Evolutionary conservation across 1,140 invertebrate species (phyloP), one percentile per base, ranked within the genome.

Genomic region (Melitaea cinxia): DNA sequence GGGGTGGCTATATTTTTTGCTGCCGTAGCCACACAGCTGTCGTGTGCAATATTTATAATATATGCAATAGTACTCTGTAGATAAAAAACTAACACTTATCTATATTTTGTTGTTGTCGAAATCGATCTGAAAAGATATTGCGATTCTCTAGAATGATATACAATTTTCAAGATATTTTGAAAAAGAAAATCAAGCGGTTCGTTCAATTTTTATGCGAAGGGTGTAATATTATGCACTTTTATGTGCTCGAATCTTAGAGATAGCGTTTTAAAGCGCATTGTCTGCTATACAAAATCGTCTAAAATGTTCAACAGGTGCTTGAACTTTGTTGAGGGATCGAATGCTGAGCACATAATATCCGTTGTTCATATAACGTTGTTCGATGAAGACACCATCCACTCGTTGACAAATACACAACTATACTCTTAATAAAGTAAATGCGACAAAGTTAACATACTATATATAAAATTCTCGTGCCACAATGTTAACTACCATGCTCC

Each of bases 221-320:
- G 23, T 21, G 7, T 7, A 23, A 3, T 21, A 23, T 42, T 21
- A 23, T 42, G 2, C 15, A 21, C 14, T 47, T 47, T 47, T 23
- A 21, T 47, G 42, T n/a, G 23, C 17, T n/a, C 12, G 23, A 47
- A 47, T 47, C 42, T 47, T n/a, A 47, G 19, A 47, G 42, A 47
- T 47, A 17, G 10, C 42, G 42, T 0, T 7, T 47, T 4, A 19
- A 23, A 23, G n/a, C 5, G 14, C 37, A 15, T 7, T 42, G 37
- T 42, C 37, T 42, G 37, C 37, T 28, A 26, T 57, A 57, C 45
- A 57, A 57, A 57, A 57, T 57, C 42, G 19, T 23, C 12, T 57
- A 45, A 21, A 37, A 17, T 35, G 37, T 26, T 57, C 54, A 57
- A 57, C 54, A 57, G 54, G 54, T 56, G 35, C 53, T 56, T 39